Evolutionary conservation across 2,888 invertebrate species (phyloP), one percentile per base, ranked within the genome.

Genomic region (Laothoe populi): DNA sequence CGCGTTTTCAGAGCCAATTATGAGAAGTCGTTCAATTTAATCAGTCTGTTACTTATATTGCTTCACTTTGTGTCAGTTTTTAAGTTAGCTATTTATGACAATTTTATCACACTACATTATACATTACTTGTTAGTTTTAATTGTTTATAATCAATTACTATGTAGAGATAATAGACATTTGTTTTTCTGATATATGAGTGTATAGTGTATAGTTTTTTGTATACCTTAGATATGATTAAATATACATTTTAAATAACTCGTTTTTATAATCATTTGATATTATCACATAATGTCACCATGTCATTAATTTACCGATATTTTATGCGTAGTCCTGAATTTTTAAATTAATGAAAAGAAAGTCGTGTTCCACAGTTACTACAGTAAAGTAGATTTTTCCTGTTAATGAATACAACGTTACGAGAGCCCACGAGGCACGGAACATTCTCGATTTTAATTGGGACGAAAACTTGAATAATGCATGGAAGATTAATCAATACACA

Each of bases 391-490:
- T 19, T 53, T 53, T 53, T 11, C 19, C 19, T 19, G 19, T 4
- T 35, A 53, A 35, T 53, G 31, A 53, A 19, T 53, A 35, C 19
- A 35, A 19, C 49, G 31, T 53, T 53, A 35, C 19, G 35, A n/a
- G 35, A 53, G 35, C 11, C 35, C 19, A 21, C 64, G 45, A 21
- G 31, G 40, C 61, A 35, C 31, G 45, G 24, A 16, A 59, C 31
- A 48, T 49, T 61, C 59, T 59, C 42, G 63, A 38, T 61, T 61
- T 62, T 63, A 63, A 63, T 64, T 64, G 49, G 53, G 49, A 46
- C 45, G 48, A 60, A 62, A 63, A 64, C 16, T 31, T 84, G 82
- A 82, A 84, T 86, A 78, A 86, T 85, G 77, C 81, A 84, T 84
- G 72, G 78, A 65, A 75, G 78, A 83, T 83, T 83, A 79, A 85